Conservation (phyloP, 2,888 invertebrate genomes). For the Lepidocyrtinus sp. region DNA sequence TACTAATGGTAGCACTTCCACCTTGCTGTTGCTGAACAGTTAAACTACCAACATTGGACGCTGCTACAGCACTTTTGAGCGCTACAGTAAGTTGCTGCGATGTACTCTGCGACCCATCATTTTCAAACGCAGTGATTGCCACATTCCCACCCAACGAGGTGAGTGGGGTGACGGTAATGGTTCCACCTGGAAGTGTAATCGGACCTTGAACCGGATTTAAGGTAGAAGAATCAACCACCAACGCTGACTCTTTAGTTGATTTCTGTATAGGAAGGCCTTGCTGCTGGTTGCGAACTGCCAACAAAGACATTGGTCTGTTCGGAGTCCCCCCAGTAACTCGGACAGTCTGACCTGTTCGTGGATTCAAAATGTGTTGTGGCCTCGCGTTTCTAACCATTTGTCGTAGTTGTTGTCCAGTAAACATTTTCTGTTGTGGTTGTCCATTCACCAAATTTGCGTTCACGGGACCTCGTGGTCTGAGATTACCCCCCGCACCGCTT, state of each 20-base stretch:
- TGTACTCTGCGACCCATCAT: slow-evolving; percentile 34
- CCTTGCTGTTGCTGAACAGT: slow-evolving; percentile 44
- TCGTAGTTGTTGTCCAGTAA: slow-evolving; percentile 47
- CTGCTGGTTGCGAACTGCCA: slow-evolving; percentile 25
- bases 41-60: slow-evolving; percentile 45
- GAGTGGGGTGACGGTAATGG: slow-evolving; percentile 69
- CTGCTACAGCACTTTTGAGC: slow-evolving; percentile 33
- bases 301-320: slow-evolving; percentile 32
- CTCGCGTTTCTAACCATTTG: slow-evolving; percentile 54
- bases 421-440: slow-evolving; percentile 25
- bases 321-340: slow-evolving; percentile 24
- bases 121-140: slow-evolving; percentile 43
- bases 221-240: slow-evolving; percentile 63
- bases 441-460: slow-evolving; percentile 18
- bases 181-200: slow-evolving; percentile 69
- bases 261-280: slow-evolving; percentile 36
- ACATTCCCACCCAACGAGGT: slow-evolving; percentile 60
- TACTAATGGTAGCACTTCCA: slow-evolving; percentile 19
- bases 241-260: slow-evolving; percentile 22
- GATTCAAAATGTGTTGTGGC: slow-evolving; percentile 53
- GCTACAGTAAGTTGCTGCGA: slow-evolving; percentile 47
- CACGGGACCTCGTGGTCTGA: not conserved
- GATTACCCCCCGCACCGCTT: slow-evolving; percentile 1
- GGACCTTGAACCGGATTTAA: slow-evolving; percentile 67
- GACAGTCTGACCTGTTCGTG: slow-evolving; percentile 45